A percentile compares a stretch with the other conserved stretches of the same genome.
Evolutionary conservation across 2,888 invertebrate genomes (phyloP).

Genomic region (Drosophila fulvimacula): DNA sequence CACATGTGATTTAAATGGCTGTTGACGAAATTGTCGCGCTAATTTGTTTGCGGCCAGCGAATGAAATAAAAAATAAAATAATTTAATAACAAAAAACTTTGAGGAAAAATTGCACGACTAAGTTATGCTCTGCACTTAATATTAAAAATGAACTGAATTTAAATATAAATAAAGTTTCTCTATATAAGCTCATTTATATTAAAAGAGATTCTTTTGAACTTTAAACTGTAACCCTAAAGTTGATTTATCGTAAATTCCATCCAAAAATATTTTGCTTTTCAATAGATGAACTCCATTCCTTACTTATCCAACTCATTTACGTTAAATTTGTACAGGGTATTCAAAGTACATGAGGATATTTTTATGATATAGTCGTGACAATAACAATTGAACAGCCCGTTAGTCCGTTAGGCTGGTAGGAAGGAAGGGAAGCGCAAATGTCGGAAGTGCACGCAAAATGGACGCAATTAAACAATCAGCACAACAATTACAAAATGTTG

Average conservation of each 20-base stretch:
- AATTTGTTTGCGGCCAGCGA: conserved; percentile 49
- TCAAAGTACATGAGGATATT: neutral
- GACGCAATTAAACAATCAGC: conserved; percentile 80
- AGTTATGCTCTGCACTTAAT: conserved; percentile 10
- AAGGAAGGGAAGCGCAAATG: conserved; percentile 30
- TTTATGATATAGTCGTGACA: conserved; percentile 5
- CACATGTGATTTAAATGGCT: conserved; percentile 47
- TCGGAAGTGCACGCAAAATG: conserved; percentile 75
- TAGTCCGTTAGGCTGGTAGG: conserved; percentile 9
- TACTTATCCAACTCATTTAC: neutral
- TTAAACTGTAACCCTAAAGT: no score
- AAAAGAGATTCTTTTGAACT: no score
- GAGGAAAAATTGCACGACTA: neutral
- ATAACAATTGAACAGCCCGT: conserved; percentile 27
- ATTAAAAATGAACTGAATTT: neutral
- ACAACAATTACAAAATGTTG: conserved; percentile 72
- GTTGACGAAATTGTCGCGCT: conserved; percentile 56
- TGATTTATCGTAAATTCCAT: no score
- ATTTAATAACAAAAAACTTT: neutral
- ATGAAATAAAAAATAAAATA: conserved; percentile 11
- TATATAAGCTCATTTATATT: no score
- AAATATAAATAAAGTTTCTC: no score
- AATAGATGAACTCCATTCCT: no score
- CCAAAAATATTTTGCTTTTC: no score
- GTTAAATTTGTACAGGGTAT: conserved; percentile 44